Conservation (phyloP, 2,113 vertebrate genomes). For the Neodon shergylaensis region DNA sequence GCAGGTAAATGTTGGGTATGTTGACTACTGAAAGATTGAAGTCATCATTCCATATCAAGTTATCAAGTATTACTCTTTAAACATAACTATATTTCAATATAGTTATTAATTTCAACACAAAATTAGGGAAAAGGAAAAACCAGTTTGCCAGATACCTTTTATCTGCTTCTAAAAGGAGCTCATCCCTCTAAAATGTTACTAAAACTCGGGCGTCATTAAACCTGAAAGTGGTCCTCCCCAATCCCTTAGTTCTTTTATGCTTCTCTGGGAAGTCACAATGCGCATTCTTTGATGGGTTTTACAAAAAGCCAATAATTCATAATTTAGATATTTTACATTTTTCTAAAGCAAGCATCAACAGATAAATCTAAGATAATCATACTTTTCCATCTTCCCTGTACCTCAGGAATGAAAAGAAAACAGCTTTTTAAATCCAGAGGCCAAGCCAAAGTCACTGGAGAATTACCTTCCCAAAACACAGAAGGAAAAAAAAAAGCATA, state of each 20-base stretch:
- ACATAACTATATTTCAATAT: background rate
- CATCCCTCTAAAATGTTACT: background rate
- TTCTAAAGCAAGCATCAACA: slow-evolving; percentile 29
- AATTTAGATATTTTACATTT: background rate
- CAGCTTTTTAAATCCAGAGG: background rate
- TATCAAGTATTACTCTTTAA: background rate
- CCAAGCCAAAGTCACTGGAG: background rate
- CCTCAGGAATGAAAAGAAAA: background rate
- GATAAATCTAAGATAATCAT: background rate
- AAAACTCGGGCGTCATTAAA: slow-evolving; percentile 2
- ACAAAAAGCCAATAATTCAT: slow-evolving; percentile 1
- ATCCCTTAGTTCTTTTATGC: slow-evolving; percentile 16
- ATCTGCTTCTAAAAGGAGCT: background rate
- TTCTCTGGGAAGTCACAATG: background rate
- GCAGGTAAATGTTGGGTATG: background rate
- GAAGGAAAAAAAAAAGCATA: background rate
- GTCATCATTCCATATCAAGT: background rate
- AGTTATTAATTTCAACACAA: background rate
- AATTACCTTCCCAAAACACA: background rate
- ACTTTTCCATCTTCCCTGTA: background rate
- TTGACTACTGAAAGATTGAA: background rate
- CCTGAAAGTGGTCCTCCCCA: background rate
- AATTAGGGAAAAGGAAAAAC: background rate
- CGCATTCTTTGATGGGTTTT: background rate
- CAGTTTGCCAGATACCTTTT: background rate